These are phyloP conservation scores for Drosophila pseudoobscura DNA, from an alignment of 1,140 invertebrate species.

Conservation along the genomic window DNA sequence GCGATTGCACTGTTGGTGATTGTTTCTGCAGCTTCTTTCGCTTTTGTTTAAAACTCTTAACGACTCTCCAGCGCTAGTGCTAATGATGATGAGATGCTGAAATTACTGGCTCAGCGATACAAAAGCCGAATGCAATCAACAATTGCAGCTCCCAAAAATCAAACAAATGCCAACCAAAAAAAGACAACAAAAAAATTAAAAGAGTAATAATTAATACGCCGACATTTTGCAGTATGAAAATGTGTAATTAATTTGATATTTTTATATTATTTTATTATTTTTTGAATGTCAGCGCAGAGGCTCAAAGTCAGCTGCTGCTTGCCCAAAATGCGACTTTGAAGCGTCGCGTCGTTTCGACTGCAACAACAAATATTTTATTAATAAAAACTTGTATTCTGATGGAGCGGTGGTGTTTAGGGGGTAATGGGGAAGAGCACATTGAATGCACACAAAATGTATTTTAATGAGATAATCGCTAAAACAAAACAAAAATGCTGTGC, in stretches of 20 bases:
- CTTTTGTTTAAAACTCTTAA: conserved; percentile 42
- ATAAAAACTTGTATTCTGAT: conserved; percentile 28
- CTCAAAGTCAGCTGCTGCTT: conserved; percentile 23
- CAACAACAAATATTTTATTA: conserved; percentile 24
- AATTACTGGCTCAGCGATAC: too few species aligned
- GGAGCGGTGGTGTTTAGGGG: background rate
- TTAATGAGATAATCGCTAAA: conserved; percentile 72
- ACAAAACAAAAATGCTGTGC: conserved; percentile 19
- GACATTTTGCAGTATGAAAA: conserved; percentile 14
- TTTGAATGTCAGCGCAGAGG: conserved; percentile 15
- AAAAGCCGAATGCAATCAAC: background rate
- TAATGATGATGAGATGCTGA: background rate
- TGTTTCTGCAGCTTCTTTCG: conserved; percentile 37
- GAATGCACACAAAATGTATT: conserved; percentile 70
- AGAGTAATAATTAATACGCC: conserved; percentile 3
- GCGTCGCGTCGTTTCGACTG: conserved; percentile 12
- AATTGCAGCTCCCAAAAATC: conserved; percentile 16
- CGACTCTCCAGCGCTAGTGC: conserved; percentile 17
- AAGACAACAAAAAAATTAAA: background rate
- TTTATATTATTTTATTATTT: conserved; percentile 37
- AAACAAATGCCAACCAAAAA: conserved; percentile 1
- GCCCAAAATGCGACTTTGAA: conserved; percentile 19
- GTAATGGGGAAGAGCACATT: conserved; percentile 22
- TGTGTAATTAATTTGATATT: conserved; percentile 29
- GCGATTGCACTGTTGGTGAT: conserved; percentile 10